Evolutionary conservation across 2,113 vertebrate species (phyloP).

Genomic region (Ancistrus triradiatus): DNA sequence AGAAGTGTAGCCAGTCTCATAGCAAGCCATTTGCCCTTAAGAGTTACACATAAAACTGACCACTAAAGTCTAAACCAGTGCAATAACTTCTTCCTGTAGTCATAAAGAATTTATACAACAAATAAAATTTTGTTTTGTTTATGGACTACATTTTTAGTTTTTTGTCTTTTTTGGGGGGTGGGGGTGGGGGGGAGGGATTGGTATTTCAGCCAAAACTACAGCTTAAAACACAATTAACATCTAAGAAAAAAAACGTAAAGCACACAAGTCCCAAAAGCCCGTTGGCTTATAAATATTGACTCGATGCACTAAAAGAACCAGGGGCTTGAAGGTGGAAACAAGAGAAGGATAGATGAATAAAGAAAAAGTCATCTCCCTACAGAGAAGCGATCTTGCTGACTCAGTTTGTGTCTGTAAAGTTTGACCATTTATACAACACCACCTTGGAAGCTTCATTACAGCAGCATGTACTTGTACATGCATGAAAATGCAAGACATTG

Average conservation of each 20-base stretch:
- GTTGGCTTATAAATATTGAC: slow-evolving; percentile 25
- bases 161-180: too few relatives aligned
- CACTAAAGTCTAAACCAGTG: slow-evolving; percentile 2
- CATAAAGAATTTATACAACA: slow-evolving; percentile 24
- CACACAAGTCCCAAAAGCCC: slow-evolving; percentile 12
- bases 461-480: too few relatives aligned
- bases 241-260: not conserved
- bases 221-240: slow-evolving; percentile 14
- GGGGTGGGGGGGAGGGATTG: too few relatives aligned
- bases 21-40: too few relatives aligned
- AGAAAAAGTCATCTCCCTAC: not conserved
- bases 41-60: slow-evolving; percentile 8
- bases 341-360: not conserved
- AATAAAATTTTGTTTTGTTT: slow-evolving; percentile 10
- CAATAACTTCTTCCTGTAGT: slow-evolving; percentile 3
- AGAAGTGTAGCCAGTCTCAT: too few relatives aligned
- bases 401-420: not conserved
- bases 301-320: not conserved
- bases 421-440: too few relatives aligned
- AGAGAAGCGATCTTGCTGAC: slow-evolving; percentile 21
- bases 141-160: not conserved
- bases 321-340: not conserved
- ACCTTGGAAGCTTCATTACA: too few relatives aligned
- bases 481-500: not conserved
- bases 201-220: not conserved